Evolutionary conservation across 2,797 vertebrate genomes (phyloP).

Genomic region (Sorex maritimensis): DNA sequence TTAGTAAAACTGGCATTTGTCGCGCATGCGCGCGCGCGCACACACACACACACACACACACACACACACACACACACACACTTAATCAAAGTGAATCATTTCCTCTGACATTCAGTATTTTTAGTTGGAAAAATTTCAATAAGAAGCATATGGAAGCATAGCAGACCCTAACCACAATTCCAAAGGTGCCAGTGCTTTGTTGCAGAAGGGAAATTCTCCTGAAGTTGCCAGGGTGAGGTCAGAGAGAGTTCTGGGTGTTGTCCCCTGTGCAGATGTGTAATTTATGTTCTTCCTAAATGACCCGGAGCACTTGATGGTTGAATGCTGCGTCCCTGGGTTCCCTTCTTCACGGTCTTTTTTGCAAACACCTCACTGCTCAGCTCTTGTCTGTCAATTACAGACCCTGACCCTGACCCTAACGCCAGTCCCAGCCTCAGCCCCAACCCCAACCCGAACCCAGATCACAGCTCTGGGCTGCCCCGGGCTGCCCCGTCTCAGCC

Average conservation of each 20-base stretch:
- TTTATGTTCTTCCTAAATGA: not conserved
- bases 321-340: not conserved
- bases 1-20: not conserved
- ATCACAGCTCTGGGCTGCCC: not conserved
- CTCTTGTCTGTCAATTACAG: not conserved
- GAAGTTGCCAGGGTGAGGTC: too few species aligned
- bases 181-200: too few species aligned
- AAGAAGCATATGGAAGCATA: too few species aligned
- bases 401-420: not conserved
- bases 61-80: not conserved
- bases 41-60: not conserved
- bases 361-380: not conserved
- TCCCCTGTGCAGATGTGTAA: fast-evolving
- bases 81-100: not conserved
- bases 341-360: not conserved
- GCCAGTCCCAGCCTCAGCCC: too few species aligned
- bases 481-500: not conserved
- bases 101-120: not conserved
- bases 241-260: not conserved
- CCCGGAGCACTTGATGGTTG: too few species aligned
- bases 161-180: too few species aligned
- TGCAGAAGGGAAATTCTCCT: too few species aligned
- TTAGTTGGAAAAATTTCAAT: too few species aligned
- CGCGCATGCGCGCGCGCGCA: too few species aligned
- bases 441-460: too few species aligned